phyloP scores from a whole-genome alignment of 2,797 vertebrate genomes.

The Aulostomus chinensis region DNA sequence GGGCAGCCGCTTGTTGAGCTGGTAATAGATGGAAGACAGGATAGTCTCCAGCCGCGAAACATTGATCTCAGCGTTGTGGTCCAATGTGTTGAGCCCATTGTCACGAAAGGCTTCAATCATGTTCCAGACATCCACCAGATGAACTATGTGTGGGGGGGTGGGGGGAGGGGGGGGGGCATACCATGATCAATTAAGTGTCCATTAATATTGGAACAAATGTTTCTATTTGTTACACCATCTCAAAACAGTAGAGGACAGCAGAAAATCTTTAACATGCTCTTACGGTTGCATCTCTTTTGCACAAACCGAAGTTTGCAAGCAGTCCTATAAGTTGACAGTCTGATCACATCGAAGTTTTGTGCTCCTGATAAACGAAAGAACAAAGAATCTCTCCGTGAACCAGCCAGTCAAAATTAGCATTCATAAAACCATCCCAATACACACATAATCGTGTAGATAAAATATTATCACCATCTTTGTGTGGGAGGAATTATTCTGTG shows the following conservation, averaged over 20 bases:
- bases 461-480: slow-evolving; percentile 4
- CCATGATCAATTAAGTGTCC: slow-evolving; percentile 12
- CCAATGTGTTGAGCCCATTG: slow-evolving; percentile 96
- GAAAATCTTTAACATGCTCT: slow-evolving; percentile 73
- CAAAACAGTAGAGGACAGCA: too few relatives aligned
- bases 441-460: too few relatives aligned
- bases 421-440: not conserved
- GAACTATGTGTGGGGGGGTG: slow-evolving; percentile 76
- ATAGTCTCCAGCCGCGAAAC: slow-evolving; percentile 97
- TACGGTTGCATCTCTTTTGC: slow-evolving; percentile 96
- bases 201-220: not conserved
- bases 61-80: slow-evolving; percentile 90
- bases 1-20: slow-evolving; percentile 96
- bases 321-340: slow-evolving; percentile 95
- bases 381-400: too few relatives aligned
- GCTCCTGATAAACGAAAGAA: slow-evolving; percentile 86
- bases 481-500: slow-evolving; percentile 36
- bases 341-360: slow-evolving; percentile 96
- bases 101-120: slow-evolving; percentile 99
- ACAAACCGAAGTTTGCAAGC: slow-evolving; percentile 96
- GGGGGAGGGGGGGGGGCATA: not conserved
- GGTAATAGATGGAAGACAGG: slow-evolving; percentile 97
- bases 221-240: slow-evolving; percentile 9
- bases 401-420: too few relatives aligned
- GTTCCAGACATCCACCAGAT: slow-evolving; percentile 98